Conservation (phyloP, 2,888 invertebrate species). For the Torymus auratus region DNA sequence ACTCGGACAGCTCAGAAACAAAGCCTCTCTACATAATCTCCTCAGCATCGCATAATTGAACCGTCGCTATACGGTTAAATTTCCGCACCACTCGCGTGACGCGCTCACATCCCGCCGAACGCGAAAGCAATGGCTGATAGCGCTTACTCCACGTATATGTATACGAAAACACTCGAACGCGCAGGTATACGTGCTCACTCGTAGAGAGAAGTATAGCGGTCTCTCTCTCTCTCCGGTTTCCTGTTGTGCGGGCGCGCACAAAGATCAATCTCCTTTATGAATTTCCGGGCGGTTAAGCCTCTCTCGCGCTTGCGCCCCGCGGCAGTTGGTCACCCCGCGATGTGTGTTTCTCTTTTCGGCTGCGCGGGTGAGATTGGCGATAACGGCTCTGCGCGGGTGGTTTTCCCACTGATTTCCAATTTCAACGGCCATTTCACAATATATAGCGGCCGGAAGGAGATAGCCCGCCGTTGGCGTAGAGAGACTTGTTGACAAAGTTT, state of each 20-base stretch:
- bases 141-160: not conserved
- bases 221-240: conserved; percentile 24
- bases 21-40: not conserved
- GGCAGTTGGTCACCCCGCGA: conserved; percentile 47
- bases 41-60: conserved; percentile 7
- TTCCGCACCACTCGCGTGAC: not conserved
- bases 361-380: conserved; percentile 12
- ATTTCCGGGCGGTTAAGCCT: conserved; percentile 61
- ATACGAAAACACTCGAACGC: not conserved
- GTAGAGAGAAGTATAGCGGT: not conserved
- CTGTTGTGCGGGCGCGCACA: conserved; percentile 44
- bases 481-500: conserved; percentile 51
- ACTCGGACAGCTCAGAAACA: not conserved
- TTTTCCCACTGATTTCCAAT: conserved; percentile 58
- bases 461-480: not conserved
- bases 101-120: conserved; percentile 2
- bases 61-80: not conserved
- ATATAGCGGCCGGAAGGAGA: conserved; percentile 28
- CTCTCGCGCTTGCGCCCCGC: conserved; percentile 5
- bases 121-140: conserved; percentile 7
- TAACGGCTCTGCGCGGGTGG: conserved; percentile 37
- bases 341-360: too few relatives aligned
- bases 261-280: conserved; percentile 64
- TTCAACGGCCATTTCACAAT: conserved; percentile 53
- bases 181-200: not conserved